Evolutionary conservation across 2,888 invertebrate species (phyloP), one percentile per base, ranked within the genome.

Genomic region (Byasa hedistus): DNA sequence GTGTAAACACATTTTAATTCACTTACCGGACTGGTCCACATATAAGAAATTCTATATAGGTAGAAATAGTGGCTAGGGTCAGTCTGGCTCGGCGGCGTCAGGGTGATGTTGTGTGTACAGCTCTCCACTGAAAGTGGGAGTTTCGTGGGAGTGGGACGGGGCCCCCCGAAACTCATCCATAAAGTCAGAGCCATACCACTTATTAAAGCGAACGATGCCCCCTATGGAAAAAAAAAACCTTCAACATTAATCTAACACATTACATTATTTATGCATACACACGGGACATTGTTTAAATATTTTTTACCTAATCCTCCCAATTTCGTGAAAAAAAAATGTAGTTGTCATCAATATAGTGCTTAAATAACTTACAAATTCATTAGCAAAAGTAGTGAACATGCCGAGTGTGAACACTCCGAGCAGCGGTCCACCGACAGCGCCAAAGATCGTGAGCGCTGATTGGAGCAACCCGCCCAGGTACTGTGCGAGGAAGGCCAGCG

Each of bases 391-490:
- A 52, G 95, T 94, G 72, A 95, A 94, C 96, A 98, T 97, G 73
- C 98, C 98, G 36, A 97, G 86, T 0, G 96, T 95, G 80, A 98
- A 98, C 1, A 98, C 88, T 0, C 96, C 97, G 27, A 98, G 87
- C n/a, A 97, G 82, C 0, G 98, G 98, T 0, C 98, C 98, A 0
- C 97, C 97, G 3, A 96, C 94, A 0, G 97, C 95, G 1, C 97
- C 97, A 77, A 98, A 97, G 71, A 97, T 96, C 0, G 96, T 96
- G 12, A 97, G 86, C 0, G 97, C 94, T 0, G 96, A 96, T 86
- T 97, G 96, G n/a, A 98, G 89, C n/a, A 98, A 93, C 0, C 96
- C 96, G 0, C 97, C 97, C 57, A 98, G 88, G 66, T 95, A 92
- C 73, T 97, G 95, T 0, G 97, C 97, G 8, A 97, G 76, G 81